Evolutionary conservation across 1,140 invertebrate genomes (phyloP), one percentile per base, ranked within the genome.

Genomic region (Eurosta solidaginis): DNA sequence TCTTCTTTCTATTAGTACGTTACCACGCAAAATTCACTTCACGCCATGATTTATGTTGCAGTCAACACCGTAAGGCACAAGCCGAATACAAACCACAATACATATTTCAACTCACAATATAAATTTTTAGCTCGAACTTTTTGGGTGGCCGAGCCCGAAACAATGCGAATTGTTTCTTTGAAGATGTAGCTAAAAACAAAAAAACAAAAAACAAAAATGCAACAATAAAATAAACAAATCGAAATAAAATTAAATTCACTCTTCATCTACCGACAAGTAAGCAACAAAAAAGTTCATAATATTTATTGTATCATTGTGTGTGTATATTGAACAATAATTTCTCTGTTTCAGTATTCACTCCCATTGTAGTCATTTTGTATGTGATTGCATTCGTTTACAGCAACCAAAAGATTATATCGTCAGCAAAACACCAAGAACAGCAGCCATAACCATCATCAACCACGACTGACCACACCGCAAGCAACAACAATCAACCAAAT

Each of bases 91-190:
- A 68, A 36, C 29, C 5, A 40, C 29, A 74, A 44, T 1, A 40
- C 12, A 68, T 33, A 68, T 68, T 40, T 5, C 29, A 47, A 17
- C 59, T 40, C 33, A 40, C 29, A 40, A 40, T 68, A 40, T 63
- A n/a, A n/a, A n/a, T n/a, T n/a, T 68, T 68, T 68, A 68, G 5
- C 59, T 40, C n/a, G 36, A 68, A 40, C 59, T 68, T 68, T 68
- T 68, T 68, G 59, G 59, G 59, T 68, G 59, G 59, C 59, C 59
- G n/a, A 1, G 59, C 59, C 36, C 59, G 59, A 68, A 68, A 68
- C 59, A 68, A 68, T 68, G 33, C 59, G 59, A 68, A 68, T 68
- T 68, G 59, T 68, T n/a, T 68, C 59, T 68, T 68, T 68, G 33
- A 68, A 68, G 20, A 20, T 68, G n/a, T n/a, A n/a, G n/a, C 27